Base-by-base conservation (phyloP, 2,797 vertebrate species). In the Ptychadena robeensis region DNA sequence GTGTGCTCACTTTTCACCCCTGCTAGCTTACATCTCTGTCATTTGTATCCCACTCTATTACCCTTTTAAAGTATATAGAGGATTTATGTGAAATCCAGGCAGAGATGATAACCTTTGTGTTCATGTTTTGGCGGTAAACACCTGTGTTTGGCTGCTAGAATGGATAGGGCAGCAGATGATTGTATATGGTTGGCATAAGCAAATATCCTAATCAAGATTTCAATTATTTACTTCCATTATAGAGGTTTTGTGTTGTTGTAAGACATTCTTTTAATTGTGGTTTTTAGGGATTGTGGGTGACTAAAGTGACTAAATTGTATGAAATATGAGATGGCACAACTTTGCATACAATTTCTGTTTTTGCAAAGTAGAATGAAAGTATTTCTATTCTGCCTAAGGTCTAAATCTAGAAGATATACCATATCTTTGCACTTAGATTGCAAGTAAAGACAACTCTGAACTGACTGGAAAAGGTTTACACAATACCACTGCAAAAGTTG, bases 1-100 rank as follows among this genome's bases (percentile, higher is more conserved):
- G 38, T 61, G 25, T 68, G 2, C 48, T 38, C 25, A 11, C 7
- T 63, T 44, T 72, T 37, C 31, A 40, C 59, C 25, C 22, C 18
- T 73, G 30, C n/a, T 57, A n/a, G 66, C 37, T 80, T 18, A 64
- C 2, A 53, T 66, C 9, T 31, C 18, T 73, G 38, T 75, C n/a
- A 35, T 9, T 59, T 81, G 27, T 65, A 57, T 57, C 34, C 32
- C 25, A 31, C 32, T 65, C 35, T 3, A 10, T 11, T 74, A 61
- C n/a, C 11, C 8, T 28, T 25, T 61, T 3, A 61, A 61, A 61
- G 9, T 61, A 61, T 61, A 11, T 61, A 28, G 2, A 27, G 10
- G 59, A 27, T 61, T 61, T 61, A 59, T 59, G 57, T n/a, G 25
- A n/a, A 59, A 27, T 27, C 9, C 2, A 22, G 44, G 6, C 44